These are phyloP conservation scores for Branchinecta lindahli DNA, from an alignment of 1,140 invertebrate genomes.

Conservation along the genomic window DNA sequence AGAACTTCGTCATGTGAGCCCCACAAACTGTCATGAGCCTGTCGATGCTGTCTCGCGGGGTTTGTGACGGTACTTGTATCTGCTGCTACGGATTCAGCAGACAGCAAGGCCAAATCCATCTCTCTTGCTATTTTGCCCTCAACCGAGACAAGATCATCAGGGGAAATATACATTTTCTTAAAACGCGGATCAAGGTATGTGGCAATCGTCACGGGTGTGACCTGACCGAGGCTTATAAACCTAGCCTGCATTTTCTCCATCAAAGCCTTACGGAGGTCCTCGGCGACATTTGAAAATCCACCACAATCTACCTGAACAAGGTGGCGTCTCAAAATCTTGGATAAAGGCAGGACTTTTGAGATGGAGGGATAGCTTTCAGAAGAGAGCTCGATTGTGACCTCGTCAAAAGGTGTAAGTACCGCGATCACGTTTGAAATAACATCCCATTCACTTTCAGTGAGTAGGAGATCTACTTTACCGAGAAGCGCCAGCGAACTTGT, in stretches of 20 bases:
- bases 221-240: slow-evolving; percentile 8
- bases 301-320: slow-evolving; percentile 5
- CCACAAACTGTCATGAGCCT: neutral
- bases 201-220: slow-evolving; percentile 3
- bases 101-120: neutral
- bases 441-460: slow-evolving; percentile 4
- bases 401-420: slow-evolving; percentile 4
- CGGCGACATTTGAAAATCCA: slow-evolving; percentile 1
- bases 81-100: neutral
- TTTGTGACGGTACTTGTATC: neutral
- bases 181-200: slow-evolving; percentile 4
- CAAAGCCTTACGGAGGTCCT: neutral
- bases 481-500: slow-evolving; percentile 1
- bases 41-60: neutral
- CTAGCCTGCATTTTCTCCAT: neutral
- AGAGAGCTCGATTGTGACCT: neutral
- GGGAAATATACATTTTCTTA: slow-evolving; percentile 6
- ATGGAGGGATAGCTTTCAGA: slow-evolving; percentile 8
- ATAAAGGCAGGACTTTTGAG: slow-evolving; percentile 8
- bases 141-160: neutral
- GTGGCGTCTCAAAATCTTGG: slow-evolving; percentile 8
- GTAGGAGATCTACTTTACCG: slow-evolving; percentile 4
- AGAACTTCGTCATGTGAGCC: slow-evolving; percentile 3
- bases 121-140: slow-evolving; percentile 1
- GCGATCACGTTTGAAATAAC: slow-evolving; percentile 5